These are phyloP conservation scores for Cynaeus angustus DNA, from an alignment of 2,888 invertebrate species.

Conservation along the genomic window DNA sequence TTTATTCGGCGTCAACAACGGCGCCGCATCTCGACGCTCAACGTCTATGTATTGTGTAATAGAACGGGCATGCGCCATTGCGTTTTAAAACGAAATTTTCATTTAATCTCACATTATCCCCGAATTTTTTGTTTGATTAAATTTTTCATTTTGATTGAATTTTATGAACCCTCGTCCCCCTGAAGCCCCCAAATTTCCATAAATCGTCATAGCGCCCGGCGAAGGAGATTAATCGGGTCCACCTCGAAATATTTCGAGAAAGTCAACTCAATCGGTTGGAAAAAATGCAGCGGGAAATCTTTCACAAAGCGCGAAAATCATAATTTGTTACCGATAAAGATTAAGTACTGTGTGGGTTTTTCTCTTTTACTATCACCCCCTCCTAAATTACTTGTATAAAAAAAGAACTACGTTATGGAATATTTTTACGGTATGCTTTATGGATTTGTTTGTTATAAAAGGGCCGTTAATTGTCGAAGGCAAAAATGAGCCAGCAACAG, in stretches of 20 bases:
- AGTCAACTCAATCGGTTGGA: conserved; percentile 18
- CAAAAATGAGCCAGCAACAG: conserved; percentile 16
- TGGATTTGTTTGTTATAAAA: conserved; percentile 40
- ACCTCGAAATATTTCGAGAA: conserved; percentile 17
- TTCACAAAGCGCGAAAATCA: not conserved
- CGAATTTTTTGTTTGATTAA: conserved; percentile 40
- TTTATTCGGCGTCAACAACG: conserved; percentile 53
- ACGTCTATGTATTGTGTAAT: conserved; percentile 52
- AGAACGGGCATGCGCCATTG: conserved; percentile 46
- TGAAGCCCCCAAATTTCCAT: conserved; percentile 26
- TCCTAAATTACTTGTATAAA: conserved; percentile 7
- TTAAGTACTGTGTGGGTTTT: not conserved
- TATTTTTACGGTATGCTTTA: conserved; percentile 37
- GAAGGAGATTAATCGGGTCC: conserved; percentile 19
- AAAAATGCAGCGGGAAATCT: not conserved
- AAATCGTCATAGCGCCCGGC: conserved; percentile 14
- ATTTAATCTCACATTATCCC: conserved; percentile 38
- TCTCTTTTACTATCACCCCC: not conserved
- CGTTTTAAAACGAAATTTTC: conserved; percentile 38
- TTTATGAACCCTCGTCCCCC: conserved; percentile 16
- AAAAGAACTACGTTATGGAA: conserved; percentile 12
- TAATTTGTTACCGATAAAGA: no score
- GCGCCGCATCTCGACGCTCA: conserved; percentile 53
- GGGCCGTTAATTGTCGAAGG: conserved; percentile 34
- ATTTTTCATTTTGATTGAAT: conserved; percentile 41